Base-by-base conservation (phyloP, 2,797 vertebrate species). In the Hapalemur alaotrensis region DNA sequence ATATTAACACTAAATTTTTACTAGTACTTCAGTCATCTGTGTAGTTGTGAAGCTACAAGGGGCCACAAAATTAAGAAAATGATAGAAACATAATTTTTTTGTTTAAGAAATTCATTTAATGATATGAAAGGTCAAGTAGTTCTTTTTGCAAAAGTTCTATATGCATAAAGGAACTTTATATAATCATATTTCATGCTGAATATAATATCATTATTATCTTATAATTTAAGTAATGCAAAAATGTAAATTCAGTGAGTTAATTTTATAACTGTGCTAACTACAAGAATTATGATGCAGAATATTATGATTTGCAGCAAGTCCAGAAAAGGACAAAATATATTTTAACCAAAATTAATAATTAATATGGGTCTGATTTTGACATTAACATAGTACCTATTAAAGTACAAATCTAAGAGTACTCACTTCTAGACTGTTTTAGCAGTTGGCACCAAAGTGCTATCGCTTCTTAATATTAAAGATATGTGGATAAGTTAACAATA, bases 121-220 rank as follows among this genome's bases (percentile, higher is more conserved):
- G 93, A 96, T 97, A 92, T 18, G 92, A 98, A 98, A 97, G 94
- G 79, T 98, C 95, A 97, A 96, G 95, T 95, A 83, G 25, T 97
- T 98, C 94, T 86, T 87, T 93, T 96, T 96, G 95, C 92, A 96
- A 98, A 97, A 97, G 10, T 78, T 85, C 15, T 81, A 0, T 88
- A 11, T 57, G 22, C 8, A 67, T 32, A 93, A 63, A 78, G 12
- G 43, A 95, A 52, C 10, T 38, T 32, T 18, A 79, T n/a, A 54
- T 15, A n/a, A 28, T 54, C 41, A n/a, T 17, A 41, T 57, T 54
- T 84, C 18, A 23, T 83, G 23, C 46, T 87, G 28, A 50, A 96
- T 46, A 52, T 61, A 78, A 46, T 95, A 97, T 97, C 82, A 79
- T 96, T 83, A 96, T 97, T 96, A 73, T 54, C 65, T 95, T 95